Conservation (phyloP, 2,888 invertebrate species). For the Achlya flavicornis region DNA sequence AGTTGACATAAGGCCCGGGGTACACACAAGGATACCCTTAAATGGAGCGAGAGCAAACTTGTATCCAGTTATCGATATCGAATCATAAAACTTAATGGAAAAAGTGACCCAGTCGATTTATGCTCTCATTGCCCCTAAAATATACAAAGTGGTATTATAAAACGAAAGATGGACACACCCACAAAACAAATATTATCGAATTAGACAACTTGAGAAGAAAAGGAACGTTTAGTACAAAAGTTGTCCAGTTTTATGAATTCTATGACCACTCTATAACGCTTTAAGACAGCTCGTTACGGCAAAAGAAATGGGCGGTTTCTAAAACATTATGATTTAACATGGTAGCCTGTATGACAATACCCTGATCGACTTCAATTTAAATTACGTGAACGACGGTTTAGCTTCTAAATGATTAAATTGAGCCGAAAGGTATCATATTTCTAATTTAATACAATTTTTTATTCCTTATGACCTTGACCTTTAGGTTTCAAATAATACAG, state of each 20-base stretch:
- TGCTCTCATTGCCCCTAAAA: not conserved
- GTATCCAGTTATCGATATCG: no score
- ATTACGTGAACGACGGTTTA: slow-evolving; percentile 26
- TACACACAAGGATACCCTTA: slow-evolving; percentile 15
- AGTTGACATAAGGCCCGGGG: slow-evolving; percentile 26
- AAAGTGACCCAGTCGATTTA: not conserved
- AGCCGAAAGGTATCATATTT: slow-evolving; percentile 27
- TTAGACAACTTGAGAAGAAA: no score
- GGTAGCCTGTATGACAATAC: slow-evolving; percentile 55
- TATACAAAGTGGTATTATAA: not conserved
- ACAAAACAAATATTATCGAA: no score
- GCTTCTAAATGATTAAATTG: slow-evolving; percentile 32
- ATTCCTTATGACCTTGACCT: not conserved
- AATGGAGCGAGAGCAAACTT: not conserved
- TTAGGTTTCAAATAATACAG: not conserved
- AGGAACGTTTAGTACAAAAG: no score
- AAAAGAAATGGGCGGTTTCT: no score
- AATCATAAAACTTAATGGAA: not conserved
- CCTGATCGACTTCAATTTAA: slow-evolving; percentile 48
- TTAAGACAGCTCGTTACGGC: no score
- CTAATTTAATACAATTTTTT: not conserved
- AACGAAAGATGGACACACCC: no score
- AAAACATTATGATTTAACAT: slow-evolving; percentile 28
- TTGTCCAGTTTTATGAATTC: no score
- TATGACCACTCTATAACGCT: not conserved